Evolutionary conservation across 2,797 vertebrate species (phyloP).

Genomic region (Diceros bicornis): DNA sequence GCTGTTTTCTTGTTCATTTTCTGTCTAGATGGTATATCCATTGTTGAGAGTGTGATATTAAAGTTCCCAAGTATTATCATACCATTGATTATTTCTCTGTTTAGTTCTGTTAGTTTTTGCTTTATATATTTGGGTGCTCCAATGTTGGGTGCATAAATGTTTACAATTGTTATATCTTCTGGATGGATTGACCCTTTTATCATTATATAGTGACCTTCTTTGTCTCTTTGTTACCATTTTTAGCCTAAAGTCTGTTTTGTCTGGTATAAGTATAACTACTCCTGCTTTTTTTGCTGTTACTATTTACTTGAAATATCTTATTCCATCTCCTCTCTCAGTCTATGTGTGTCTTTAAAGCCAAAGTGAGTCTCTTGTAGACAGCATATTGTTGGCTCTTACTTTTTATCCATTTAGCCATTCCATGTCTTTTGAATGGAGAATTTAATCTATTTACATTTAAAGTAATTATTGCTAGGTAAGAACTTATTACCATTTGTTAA

Average conservation of each 20-base stretch:
- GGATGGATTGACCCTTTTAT: not conserved
- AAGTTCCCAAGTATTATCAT: not conserved
- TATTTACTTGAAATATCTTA: not conserved
- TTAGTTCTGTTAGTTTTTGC: not conserved
- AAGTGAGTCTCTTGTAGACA: not conserved
- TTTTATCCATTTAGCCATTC: not conserved
- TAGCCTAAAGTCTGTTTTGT: not conserved
- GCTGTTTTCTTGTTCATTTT: not conserved
- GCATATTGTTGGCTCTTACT: not conserved
- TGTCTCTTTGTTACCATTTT: not conserved
- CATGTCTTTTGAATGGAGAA: not conserved
- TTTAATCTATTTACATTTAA: not conserved
- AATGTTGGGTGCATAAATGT: not conserved
- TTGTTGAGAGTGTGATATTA: not conserved
- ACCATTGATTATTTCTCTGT: not conserved
- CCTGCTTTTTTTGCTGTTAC: not conserved
- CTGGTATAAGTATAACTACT: not conserved
- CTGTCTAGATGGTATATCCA: not conserved
- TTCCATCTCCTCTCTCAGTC: not conserved
- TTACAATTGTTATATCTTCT: not conserved
- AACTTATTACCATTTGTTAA: not conserved
- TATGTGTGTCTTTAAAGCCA: not conserved
- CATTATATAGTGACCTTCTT: not conserved
- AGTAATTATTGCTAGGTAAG: not conserved
- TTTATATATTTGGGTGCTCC: not conserved